These are phyloP conservation scores for Thunnus albacares DNA, from an alignment of 2,797 vertebrate genomes.

Conservation along the genomic window DNA sequence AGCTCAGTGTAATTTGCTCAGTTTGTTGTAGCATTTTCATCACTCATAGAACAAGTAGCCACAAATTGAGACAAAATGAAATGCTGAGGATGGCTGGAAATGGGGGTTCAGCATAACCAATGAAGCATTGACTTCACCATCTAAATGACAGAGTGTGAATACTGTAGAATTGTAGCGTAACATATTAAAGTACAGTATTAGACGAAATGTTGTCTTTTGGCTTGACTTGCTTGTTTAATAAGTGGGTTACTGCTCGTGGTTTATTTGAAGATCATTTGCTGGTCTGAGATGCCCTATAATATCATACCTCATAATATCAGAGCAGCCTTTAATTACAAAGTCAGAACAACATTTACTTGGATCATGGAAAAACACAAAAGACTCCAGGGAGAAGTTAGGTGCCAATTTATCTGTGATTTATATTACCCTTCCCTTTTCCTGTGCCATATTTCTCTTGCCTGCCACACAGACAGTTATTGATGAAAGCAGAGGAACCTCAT, in stretches of 20 bases:
- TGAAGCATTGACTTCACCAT: constrained; percentile 64
- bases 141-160: constrained; percentile 73
- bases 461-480: constrained; percentile 52
- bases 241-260: constrained; percentile 75
- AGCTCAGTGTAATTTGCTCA: constrained; percentile 31
- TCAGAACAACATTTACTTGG: constrained; percentile 68
- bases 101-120: constrained; percentile 51
- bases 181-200: constrained; percentile 76
- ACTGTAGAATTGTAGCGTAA: constrained; percentile 60
- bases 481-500: constrained; percentile 55
- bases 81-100: constrained; percentile 40
- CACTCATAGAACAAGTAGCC: constrained; percentile 48
- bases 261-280: constrained; percentile 82
- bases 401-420: constrained; percentile 74
- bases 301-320: constrained; percentile 72
- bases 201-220: constrained; percentile 75
- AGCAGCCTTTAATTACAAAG: constrained; percentile 81
- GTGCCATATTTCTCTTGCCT: constrained; percentile 61
- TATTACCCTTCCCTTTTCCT: constrained; percentile 51
- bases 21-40: constrained; percentile 58
- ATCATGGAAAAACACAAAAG: constrained; percentile 68
- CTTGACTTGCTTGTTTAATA: constrained; percentile 78
- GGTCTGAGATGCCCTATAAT: constrained; percentile 73
- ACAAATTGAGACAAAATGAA: constrained; percentile 63
- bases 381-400: constrained; percentile 60